Base-by-base conservation (phyloP, 1,140 invertebrate species). In the Pristionchus pacificus region DNA sequence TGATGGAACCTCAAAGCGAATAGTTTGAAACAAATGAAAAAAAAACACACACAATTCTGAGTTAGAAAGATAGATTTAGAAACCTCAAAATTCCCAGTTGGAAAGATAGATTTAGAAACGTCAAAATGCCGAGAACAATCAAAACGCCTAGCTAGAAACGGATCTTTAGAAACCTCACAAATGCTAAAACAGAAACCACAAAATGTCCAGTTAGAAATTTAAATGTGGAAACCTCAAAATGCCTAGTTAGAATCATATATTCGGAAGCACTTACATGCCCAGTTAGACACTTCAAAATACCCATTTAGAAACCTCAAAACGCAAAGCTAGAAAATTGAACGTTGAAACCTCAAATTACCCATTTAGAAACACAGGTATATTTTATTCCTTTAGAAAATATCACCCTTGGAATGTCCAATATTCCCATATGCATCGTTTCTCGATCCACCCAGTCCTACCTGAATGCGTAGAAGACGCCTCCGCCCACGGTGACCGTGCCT, bases 371-470 rank as follows among this genome's bases (percentile, higher is more conserved):
- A 3, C 10, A 65, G 13, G 14, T 49, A 30, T 19, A 2, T 33
- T 63, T 63, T 24, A 32, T 24, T 32, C 32, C 25, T 63, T 63
- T 25, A 1, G 1, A 24, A 49, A 49, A 19, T 65, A 19, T 19
- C 32, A 57, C 31, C 25, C 38, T 66, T 66, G 57, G 57, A 58
- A 27, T 57, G 59, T 66, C 29, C 49, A 30, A 66, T 55, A 57
- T 58, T 38, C 49, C 32, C 38, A 66, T 30, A 66, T 58, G 29
- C 57, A 27, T 30, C 14, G 59, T 66, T 58, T 28, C 57, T 65
- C 49, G 63, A 28, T 6, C 19, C 49, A 28, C 15, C 63, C 38
- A 30, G 32, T 29, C 13, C 60, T 24, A 27, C 25, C 59, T 60
- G 59, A 24, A 24, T 60, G 59, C 59, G 13, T 10, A 13, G 13